These are phyloP conservation scores for Zosterops pallidus DNA, from an alignment of 2,113 vertebrate species.

Conservation along the genomic window DNA sequence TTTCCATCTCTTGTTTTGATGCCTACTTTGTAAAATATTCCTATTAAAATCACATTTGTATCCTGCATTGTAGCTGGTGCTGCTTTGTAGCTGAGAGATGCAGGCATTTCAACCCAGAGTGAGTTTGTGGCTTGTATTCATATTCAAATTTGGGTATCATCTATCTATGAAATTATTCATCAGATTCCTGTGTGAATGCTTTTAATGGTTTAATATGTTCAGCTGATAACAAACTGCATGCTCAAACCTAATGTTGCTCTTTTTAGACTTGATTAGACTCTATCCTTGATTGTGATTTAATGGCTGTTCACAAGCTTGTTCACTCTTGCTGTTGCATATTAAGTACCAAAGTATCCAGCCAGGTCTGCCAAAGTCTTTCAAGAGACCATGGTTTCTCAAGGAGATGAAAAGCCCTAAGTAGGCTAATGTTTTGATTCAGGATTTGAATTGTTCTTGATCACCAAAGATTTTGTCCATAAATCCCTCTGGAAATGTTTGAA, in stretches of 20 bases:
- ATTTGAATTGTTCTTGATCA: conserved; percentile 19
- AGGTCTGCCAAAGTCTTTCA: conserved; percentile 60
- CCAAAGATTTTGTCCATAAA: background rate
- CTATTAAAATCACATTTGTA: background rate
- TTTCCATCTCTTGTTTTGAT: background rate
- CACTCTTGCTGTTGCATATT: conserved; percentile 47
- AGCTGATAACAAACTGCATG: conserved; percentile 42
- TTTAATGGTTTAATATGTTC: conserved; percentile 29
- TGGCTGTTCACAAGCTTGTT: conserved; percentile 63
- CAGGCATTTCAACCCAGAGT: background rate
- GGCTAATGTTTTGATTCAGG: conserved; percentile 11
- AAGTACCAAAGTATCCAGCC: conserved; percentile 28
- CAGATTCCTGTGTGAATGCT: background rate
- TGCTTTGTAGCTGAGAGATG: background rate
- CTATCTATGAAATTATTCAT: conserved; percentile 25
- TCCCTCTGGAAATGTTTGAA: conserved; percentile 6
- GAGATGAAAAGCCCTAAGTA: conserved; percentile 52
- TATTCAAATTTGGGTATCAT: conserved; percentile 50
- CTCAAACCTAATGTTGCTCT: conserved; percentile 1
- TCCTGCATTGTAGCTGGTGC: background rate
- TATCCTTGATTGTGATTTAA: conserved; percentile 39
- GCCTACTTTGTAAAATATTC: background rate
- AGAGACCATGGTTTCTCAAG: conserved; percentile 41
- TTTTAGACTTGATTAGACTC: conserved; percentile 19
- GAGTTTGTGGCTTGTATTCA: conserved; percentile 42